Conservation (phyloP, 2,888 invertebrate genomes). For the Agonum fuliginosum region DNA sequence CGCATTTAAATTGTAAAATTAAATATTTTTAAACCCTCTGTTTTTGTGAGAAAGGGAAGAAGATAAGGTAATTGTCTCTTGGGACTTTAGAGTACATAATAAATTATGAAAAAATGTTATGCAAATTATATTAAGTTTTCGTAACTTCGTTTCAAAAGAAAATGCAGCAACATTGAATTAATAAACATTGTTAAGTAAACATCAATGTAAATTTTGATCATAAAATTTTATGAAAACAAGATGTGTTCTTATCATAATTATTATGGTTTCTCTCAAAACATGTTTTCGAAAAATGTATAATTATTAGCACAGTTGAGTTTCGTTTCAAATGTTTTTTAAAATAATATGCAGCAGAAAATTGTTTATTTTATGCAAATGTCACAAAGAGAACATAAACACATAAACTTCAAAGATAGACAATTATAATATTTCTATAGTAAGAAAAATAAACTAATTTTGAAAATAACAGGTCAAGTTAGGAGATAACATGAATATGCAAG, state of each 20-base stretch:
- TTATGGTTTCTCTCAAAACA: no score
- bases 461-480: conserved; percentile 17
- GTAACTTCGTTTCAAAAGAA: background rate
- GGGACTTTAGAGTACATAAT: background rate
- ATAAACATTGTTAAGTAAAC: no score
- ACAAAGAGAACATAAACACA: background rate
- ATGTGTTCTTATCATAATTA: no score
- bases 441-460: conserved; percentile 17
- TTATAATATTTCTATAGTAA: conserved; percentile 1
- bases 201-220: no score
- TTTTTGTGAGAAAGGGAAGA: background rate
- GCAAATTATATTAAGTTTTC: conserved; percentile 5
- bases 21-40: background rate
- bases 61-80: background rate
- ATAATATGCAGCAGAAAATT: no score
- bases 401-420: background rate
- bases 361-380: no score
- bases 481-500: conserved; percentile 50
- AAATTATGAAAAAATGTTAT: conserved; percentile 5
- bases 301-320: no score
- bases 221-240: no score
- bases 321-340: no score
- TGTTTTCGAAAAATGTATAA: no score
- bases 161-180: background rate
- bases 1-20: background rate